These are phyloP conservation scores for Pandion haliaetus DNA, from an alignment of 2,113 vertebrate genomes.

Conservation along the genomic window DNA sequence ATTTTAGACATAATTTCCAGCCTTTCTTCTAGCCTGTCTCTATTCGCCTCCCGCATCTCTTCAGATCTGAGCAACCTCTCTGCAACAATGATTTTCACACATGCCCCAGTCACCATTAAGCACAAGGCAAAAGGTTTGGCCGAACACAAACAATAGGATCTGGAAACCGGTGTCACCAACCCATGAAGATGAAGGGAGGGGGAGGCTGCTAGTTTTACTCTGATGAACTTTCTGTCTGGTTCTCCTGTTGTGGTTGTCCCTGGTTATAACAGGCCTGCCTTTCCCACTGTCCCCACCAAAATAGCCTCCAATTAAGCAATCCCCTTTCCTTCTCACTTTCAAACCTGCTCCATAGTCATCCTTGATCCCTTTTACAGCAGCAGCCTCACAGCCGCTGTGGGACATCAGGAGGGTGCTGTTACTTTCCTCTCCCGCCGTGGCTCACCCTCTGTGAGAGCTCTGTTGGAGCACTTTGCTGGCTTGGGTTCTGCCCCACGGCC, in stretches of 20 bases:
- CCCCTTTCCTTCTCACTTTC: not conserved
- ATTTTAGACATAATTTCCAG: not conserved
- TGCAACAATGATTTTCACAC: not conserved
- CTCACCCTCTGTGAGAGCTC: not conserved
- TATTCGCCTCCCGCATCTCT: not conserved
- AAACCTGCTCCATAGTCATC: not conserved
- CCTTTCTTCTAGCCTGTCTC: not conserved
- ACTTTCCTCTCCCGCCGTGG: not conserved
- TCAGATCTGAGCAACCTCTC: not conserved
- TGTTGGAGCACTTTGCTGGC: not conserved
- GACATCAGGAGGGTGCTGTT: not conserved
- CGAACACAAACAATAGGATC: not conserved
- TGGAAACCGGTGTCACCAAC: not conserved
- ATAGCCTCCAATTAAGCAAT: not conserved
- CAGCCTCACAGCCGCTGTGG: not conserved
- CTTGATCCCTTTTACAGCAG: not conserved
- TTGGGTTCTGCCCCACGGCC: not conserved
- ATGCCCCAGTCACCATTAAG: not conserved
- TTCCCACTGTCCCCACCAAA: not conserved
- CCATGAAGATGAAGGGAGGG: not conserved
- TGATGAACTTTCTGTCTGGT: not conserved
- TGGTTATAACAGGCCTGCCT: not conserved
- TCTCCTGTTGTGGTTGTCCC: not conserved
- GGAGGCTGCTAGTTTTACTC: not conserved
- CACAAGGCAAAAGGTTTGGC: not conserved